phyloP scores from a whole-genome alignment of 2,888 invertebrate genomes.

The Cheilosia vernalis region DNA sequence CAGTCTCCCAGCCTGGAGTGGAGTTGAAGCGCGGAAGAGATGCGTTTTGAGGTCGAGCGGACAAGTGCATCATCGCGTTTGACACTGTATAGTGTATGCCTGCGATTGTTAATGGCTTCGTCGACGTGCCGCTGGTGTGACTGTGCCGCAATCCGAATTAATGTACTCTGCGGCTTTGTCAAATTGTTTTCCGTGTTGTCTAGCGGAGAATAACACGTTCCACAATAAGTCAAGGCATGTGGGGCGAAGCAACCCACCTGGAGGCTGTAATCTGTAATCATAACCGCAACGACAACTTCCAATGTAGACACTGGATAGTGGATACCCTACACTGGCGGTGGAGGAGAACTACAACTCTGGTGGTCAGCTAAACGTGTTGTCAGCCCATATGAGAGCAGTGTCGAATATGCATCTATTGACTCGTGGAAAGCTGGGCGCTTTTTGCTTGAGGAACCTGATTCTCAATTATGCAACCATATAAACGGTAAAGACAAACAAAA shows the following conservation, averaged over 20 bases:
- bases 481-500: slow-evolving; percentile 31
- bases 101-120: slow-evolving; percentile 10
- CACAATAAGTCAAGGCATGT: slow-evolving; percentile 47
- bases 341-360: slow-evolving; percentile 32
- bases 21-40: slow-evolving; percentile 40
- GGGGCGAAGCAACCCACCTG: slow-evolving; percentile 10
- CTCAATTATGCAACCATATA: slow-evolving; percentile 61
- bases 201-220: slow-evolving; percentile 57
- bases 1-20: not conserved
- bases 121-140: not conserved
- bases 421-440: slow-evolving; percentile 28
- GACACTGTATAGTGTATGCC: slow-evolving; percentile 8
- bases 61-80: slow-evolving; percentile 52
- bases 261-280: slow-evolving; percentile 47
- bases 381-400: slow-evolving; percentile 1
- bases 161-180: slow-evolving; percentile 62
- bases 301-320: not conserved
- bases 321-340: not conserved
- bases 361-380: slow-evolving; percentile 38
- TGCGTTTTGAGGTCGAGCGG: slow-evolving; percentile 67
- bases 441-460: slow-evolving; percentile 17
- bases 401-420: slow-evolving; percentile 50
- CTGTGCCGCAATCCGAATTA: slow-evolving; percentile 56
- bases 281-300: slow-evolving; percentile 56
- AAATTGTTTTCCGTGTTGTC: slow-evolving; percentile 68